Evolutionary conservation across 2,113 vertebrate genomes (phyloP), one percentile per base, ranked within the genome.

Genomic region (Hyla sarda): DNA sequence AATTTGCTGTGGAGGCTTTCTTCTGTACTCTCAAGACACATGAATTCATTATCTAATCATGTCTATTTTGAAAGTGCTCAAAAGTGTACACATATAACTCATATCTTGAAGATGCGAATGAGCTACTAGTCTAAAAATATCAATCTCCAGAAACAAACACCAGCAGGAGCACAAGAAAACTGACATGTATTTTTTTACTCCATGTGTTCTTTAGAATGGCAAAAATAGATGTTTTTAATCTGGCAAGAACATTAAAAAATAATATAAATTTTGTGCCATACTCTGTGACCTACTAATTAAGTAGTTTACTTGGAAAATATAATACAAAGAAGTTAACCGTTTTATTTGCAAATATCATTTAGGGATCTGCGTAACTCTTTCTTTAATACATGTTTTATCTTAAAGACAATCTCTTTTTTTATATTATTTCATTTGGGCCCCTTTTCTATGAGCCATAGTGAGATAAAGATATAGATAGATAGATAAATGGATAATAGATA

Each of bases 21-120:
- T 86, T 86, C 75, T 72, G 65, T 80, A 69, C 50, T 72, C 76
- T 82, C 32, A 87, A 82, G 67, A 87, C 60, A 74, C 85, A 74
- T 81, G 85, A 87, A 87, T 87, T 87, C 85, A 87, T 87, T 87
- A 87, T 87, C 85, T 72, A 82, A 87, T 82, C 85, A 87, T 82
- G 69, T 58, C 85, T 82, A 87, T 87, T 82, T 87, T 82, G n/a
- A 82, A 87, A 87, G 65, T 74, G 85, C 54, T 82, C 76, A 73
- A 69, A 87, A 82, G 85, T 82, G 67, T 87, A 82, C 78, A 87
- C 77, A 81, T 86, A 86, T 80, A 86, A 87, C 67, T 87, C 85
- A 82, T 80, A 82, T 82, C 77, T 82, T 87, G 78, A 82, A 87
- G 52, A 82, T 82, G 77, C 67, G 67, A 73, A 81, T 87, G 78